Conservation (phyloP, 2,888 invertebrate genomes). For the Sinopyrophorus schimmeli region DNA sequence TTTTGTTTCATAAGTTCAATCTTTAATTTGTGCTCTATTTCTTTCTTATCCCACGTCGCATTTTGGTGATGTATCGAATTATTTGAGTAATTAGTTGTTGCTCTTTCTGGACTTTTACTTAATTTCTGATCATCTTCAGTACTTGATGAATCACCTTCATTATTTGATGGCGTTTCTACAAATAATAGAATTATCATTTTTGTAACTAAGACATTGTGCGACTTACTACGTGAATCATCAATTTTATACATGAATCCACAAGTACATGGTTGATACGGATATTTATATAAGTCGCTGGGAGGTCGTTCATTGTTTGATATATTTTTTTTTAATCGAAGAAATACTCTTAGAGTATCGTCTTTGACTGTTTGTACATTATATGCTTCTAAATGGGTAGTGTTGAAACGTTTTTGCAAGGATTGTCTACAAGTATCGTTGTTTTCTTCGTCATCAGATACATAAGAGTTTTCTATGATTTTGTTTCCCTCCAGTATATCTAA, state of each 20-base stretch:
- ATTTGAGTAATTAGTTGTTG: too few species aligned
- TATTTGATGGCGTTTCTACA: too few species aligned
- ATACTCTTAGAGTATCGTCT: conserved; percentile 33
- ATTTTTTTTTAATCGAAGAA: conserved; percentile 17
- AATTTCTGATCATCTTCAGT: too few species aligned
- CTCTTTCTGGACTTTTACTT: too few species aligned
- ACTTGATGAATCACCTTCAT: too few species aligned
- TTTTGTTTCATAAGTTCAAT: conserved; percentile 1
- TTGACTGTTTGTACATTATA: conserved; percentile 18
- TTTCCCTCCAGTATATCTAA: conserved; percentile 26
- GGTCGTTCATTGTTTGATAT: conserved; percentile 27
- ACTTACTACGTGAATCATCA: conserved; percentile 9
- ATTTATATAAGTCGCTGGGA: conserved; percentile 44
- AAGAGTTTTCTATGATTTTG: conserved; percentile 15
- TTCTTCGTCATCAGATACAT: conserved; percentile 34
- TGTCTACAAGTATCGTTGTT: conserved; percentile 21
- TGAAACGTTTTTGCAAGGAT: conserved; percentile 23
- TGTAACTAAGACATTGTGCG: background rate
- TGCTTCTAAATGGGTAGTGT: background rate
- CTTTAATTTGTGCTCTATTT: background rate
- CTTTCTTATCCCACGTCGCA: conserved; percentile 3
- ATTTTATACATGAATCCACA: conserved; percentile 36
- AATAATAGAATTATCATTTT: too few species aligned
- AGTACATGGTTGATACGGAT: conserved; percentile 47
- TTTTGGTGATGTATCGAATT: background rate